These are phyloP conservation scores for Callitettix versicolor DNA, from an alignment of 1,140 invertebrate species.

Conservation along the genomic window DNA sequence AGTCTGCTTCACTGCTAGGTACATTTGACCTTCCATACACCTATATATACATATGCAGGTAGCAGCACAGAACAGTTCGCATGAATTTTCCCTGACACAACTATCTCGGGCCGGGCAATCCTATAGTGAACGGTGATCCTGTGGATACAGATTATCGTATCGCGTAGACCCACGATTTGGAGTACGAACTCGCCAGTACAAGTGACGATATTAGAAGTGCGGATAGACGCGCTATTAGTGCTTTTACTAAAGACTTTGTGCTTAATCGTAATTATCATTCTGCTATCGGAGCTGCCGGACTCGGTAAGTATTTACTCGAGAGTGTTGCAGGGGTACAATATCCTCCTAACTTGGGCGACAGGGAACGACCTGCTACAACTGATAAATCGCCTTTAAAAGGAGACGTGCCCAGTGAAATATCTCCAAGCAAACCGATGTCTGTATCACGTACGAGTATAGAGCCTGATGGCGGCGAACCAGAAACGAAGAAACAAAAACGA, in stretches of 20 bases:
- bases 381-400: neutral
- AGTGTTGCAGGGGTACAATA: neutral
- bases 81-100: no score
- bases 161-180: neutral
- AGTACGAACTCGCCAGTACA: neutral
- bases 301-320: constrained; percentile 1
- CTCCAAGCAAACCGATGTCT: neutral
- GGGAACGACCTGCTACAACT: neutral
- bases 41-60: no score
- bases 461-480: neutral
- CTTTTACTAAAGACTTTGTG: neutral
- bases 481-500: neutral
- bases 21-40: no score
- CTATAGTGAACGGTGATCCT: neutral
- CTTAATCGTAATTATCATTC: neutral
- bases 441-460: neutral
- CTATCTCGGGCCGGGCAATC: no score
- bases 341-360: neutral
- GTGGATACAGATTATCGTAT: neutral
- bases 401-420: neutral
- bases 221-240: neutral
- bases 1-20: no score
- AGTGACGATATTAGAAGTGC: neutral
- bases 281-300: constrained; percentile 1
- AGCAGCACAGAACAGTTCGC: no score